Evolutionary conservation across 2,113 vertebrate genomes (phyloP).

Genomic region (Carassius gibelio): DNA sequence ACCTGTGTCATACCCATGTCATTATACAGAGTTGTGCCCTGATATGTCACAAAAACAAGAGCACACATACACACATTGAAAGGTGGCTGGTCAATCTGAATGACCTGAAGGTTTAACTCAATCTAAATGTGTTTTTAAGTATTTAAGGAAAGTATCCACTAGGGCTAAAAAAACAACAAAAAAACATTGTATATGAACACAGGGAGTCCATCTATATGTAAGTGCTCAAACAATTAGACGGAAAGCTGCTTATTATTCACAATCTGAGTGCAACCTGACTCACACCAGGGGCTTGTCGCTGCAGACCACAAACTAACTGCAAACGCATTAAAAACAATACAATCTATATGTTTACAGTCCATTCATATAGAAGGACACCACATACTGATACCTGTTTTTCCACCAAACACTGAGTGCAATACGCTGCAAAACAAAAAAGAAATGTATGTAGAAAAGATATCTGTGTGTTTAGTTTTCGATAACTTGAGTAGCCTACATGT

Average conservation of each 20-base stretch:
- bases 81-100: slow-evolving; percentile 18
- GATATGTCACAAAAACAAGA: no score
- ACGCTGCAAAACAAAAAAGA: background rate
- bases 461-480: background rate
- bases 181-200: slow-evolving; percentile 41
- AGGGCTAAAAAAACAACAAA: background rate
- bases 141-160: slow-evolving; percentile 30
- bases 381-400: background rate
- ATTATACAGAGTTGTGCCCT: no score
- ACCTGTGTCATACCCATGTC: no score
- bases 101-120: background rate
- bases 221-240: slow-evolving; percentile 50
- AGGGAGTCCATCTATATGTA: slow-evolving; percentile 32
- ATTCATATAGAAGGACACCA: background rate
- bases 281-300: slow-evolving; percentile 13
- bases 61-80: background rate
- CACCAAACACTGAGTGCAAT: background rate
- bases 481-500: background rate
- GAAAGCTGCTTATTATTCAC: slow-evolving; percentile 51
- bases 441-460: background rate
- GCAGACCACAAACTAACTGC: no score
- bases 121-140: background rate
- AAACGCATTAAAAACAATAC: no score
- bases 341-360: no score
- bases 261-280: slow-evolving; percentile 27